phyloP scores from a whole-genome alignment of 1,140 invertebrate genomes.

The Penaeus indicus region DNA sequence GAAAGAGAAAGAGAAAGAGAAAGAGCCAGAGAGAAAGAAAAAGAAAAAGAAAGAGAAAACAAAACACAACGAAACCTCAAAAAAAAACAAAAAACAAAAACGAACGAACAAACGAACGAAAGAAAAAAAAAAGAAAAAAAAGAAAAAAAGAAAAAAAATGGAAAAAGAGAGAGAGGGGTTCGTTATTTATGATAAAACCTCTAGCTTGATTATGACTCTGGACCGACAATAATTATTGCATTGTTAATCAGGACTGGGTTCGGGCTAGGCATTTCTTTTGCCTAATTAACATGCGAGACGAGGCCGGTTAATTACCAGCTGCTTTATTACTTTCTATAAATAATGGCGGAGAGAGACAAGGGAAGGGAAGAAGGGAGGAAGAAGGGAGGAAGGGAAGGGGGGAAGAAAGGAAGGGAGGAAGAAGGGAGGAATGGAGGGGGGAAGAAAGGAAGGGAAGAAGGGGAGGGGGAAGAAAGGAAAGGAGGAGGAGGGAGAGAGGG shows the following conservation, averaged over 20 bases:
- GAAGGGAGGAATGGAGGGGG: background rate
- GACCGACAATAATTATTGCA: constrained; percentile 55
- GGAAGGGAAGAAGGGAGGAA: too few relatives aligned
- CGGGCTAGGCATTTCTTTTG: constrained; percentile 19
- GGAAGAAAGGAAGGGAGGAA: too few relatives aligned
- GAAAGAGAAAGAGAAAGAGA: background rate
- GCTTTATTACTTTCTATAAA: constrained; percentile 55
- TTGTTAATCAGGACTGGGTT: constrained; percentile 43
- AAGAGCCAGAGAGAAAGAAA: background rate
- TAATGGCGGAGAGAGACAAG: constrained; percentile 14
- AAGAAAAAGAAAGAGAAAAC: background rate
- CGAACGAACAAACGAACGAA: background rate
- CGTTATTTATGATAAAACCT: constrained; percentile 50
- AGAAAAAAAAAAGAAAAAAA: background rate
- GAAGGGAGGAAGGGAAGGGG: background rate
- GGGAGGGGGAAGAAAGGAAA: background rate
- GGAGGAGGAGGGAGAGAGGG: constrained; percentile 27
- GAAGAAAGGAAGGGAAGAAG: background rate
- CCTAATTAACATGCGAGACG: constrained; percentile 45
- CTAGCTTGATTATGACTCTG: constrained; percentile 46
- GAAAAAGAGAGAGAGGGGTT: background rate
- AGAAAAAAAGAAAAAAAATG: background rate
- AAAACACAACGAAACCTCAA: too few relatives aligned
- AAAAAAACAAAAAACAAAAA: background rate
- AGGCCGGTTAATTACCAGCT: constrained; percentile 39